Evolutionary conservation across 2,888 invertebrate genomes (phyloP), one percentile per base, ranked within the genome.

Genomic region (Aleiodes alternator): DNA sequence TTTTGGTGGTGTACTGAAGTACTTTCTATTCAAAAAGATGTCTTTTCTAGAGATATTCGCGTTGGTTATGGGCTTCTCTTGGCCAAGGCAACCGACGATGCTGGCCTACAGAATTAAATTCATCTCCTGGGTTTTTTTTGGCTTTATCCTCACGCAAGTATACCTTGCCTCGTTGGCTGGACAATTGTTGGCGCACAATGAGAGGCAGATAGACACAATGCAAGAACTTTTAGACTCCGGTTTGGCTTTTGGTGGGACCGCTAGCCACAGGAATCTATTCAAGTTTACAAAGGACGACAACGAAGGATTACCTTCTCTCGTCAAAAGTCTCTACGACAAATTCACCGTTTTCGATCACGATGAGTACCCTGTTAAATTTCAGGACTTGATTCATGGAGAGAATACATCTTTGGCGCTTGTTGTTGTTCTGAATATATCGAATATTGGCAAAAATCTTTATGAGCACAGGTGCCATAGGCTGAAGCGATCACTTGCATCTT

Each of bases 221-320:
- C 16, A 74, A 3, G 83, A 87, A 7, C 59, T 88, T 14, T 29
- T 82, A 0, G 55, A 76, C 1, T 84, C 87, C 0, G 80, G 79
- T 23, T 31, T 72, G 4, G 9, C 12, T 14, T 31, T 72, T 6
- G 75, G 75, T 12, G 75, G 75, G 9, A 69, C 69, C 16, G 51
- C 56, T 8, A 72, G 38, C 14, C 75, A 76, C n/a, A 51, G 68
- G 5, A 31, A 51, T 16, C n/a, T 72, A 11, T 72, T 76, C 14
- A 1, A 48, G 69, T 4, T n/a, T 4, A 8, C 3, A 75, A 75
- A 79, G 38, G 87, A 92, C 73, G 91, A 90, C 0, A 91, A 92
- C 0, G 92, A 91, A 48, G 92, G 92, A 70, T 90, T 91, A 55
- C 91, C 92, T 1, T 6, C 75, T 3, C 16, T 71, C 6, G 75